phyloP scores from a whole-genome alignment of 2,797 vertebrate genomes.

The Salmo trutta region DNA sequence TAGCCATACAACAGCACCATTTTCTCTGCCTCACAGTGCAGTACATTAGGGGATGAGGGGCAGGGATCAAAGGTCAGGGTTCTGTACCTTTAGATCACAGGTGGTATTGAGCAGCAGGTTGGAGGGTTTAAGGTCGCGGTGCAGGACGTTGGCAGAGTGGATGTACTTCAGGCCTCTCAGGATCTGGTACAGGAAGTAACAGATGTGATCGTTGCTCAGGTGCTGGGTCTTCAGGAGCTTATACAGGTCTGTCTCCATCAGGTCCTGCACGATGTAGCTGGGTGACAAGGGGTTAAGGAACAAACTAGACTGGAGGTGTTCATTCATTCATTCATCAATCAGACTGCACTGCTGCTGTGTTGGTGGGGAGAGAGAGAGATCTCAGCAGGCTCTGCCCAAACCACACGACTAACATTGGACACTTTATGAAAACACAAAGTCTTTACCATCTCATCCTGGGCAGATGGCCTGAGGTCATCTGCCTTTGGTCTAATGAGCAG shows the following conservation, averaged over 20 bases:
- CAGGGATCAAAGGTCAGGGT: not conserved
- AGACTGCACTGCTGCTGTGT: no score
- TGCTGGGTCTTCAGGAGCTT: slow-evolving; percentile 91
- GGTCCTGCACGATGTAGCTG: slow-evolving; percentile 94
- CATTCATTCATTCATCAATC: not conserved
- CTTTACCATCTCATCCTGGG: no score
- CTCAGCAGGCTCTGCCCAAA: no score
- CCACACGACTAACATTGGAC: no score
- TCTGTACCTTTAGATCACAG: slow-evolving; percentile 42
- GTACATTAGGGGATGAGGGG: no score
- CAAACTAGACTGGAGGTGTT: not conserved
- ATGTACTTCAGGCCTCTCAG: slow-evolving; percentile 94
- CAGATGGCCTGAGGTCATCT: no score
- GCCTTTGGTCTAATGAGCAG: no score
- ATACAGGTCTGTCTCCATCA: slow-evolving; percentile 97
- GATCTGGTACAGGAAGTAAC: slow-evolving; percentile 96
- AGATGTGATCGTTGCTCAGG: slow-evolving; percentile 90
- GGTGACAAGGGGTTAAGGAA: not conserved
- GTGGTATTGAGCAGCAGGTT: slow-evolving; percentile 97
- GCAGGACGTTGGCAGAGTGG: slow-evolving; percentile 93
- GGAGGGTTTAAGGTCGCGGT: slow-evolving; percentile 92
- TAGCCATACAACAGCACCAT: no score
- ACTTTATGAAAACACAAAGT: no score
- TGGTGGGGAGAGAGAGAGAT: no score
- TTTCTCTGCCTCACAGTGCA: no score